Conservation (phyloP, 2,888 invertebrate species). For the Ischnus inquisitorius region DNA sequence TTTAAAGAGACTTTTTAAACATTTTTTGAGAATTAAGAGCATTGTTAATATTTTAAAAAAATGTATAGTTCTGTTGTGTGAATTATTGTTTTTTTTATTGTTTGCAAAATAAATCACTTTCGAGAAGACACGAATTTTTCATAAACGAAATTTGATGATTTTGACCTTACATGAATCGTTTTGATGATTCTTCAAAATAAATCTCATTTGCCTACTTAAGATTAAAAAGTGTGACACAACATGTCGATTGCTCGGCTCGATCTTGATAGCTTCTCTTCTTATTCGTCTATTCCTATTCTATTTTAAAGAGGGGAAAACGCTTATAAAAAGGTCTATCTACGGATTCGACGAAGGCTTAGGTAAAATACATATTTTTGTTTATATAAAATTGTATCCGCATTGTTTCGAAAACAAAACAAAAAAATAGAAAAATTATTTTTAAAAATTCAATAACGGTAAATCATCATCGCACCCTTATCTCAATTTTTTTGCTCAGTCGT, state of each 20-base stretch:
- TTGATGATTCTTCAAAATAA: not conserved
- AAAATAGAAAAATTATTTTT: not conserved
- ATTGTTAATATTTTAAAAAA: too few relatives aligned
- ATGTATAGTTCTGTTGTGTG: not conserved
- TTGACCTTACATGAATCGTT: not conserved
- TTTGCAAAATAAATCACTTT: not conserved
- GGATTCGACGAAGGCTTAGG: constrained; percentile 49
- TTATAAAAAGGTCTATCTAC: constrained; percentile 64
- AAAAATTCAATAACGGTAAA: not conserved
- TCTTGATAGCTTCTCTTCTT: constrained; percentile 9
- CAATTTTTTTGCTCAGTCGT: constrained; percentile 27
- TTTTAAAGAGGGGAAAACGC: constrained; percentile 35
- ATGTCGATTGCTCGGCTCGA: constrained; percentile 4
- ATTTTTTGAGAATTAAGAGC: not conserved
- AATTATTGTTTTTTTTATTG: not conserved
- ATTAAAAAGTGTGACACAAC: constrained; percentile 30
- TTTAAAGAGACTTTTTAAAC: not conserved
- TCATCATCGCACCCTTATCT: not conserved
- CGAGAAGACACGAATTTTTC: not conserved
- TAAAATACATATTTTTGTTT: constrained; percentile 54
- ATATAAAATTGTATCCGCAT: constrained; percentile 60
- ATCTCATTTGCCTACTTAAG: constrained; percentile 12
- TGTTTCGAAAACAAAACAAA: constrained; percentile 19
- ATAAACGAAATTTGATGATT: not conserved
- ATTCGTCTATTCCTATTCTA: constrained; percentile 13